phyloP scores from a whole-genome alignment of 2,888 invertebrate species.

The Autographa gamma region DNA sequence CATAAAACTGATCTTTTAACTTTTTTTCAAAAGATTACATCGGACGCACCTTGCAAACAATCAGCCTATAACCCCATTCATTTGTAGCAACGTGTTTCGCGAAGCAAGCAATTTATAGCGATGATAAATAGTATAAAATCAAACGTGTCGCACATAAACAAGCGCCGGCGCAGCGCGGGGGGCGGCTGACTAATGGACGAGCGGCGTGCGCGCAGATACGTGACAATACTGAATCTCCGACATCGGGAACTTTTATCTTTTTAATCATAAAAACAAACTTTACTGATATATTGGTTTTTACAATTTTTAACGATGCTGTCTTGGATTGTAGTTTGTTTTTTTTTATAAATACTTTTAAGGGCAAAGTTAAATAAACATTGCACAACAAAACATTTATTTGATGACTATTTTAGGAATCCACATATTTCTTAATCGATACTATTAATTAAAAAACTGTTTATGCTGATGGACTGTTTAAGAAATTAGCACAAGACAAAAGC shows the following conservation, averaged over 20 bases:
- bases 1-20: too few species aligned
- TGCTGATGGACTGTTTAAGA: too few species aligned
- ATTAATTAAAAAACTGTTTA: too few species aligned
- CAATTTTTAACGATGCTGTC: too few species aligned
- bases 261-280: neutral
- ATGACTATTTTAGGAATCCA: too few species aligned
- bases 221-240: constrained; percentile 64
- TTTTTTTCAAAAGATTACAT: neutral
- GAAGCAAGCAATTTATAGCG: constrained; percentile 47
- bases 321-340: too few species aligned
- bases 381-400: too few species aligned
- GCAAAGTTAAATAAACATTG: too few species aligned
- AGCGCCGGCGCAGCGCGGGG: constrained; percentile 70
- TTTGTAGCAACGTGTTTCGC: constrained; percentile 48
- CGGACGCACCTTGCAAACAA: constrained; percentile 10
- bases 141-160: constrained; percentile 75
- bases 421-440: too few species aligned
- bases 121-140: constrained; percentile 66
- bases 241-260: constrained; percentile 22
- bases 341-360: too few species aligned
- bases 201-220: constrained; percentile 71
- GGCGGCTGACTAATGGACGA: constrained; percentile 71
- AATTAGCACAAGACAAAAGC: too few species aligned
- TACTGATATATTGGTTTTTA: neutral
- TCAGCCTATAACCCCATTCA: constrained; percentile 50